Percentiles rank a stretch among this genome's conserved stretches.
phyloP scores from a whole-genome alignment of 64 coral and sea anemone genomes.

The Trachythela sp. region DNA sequence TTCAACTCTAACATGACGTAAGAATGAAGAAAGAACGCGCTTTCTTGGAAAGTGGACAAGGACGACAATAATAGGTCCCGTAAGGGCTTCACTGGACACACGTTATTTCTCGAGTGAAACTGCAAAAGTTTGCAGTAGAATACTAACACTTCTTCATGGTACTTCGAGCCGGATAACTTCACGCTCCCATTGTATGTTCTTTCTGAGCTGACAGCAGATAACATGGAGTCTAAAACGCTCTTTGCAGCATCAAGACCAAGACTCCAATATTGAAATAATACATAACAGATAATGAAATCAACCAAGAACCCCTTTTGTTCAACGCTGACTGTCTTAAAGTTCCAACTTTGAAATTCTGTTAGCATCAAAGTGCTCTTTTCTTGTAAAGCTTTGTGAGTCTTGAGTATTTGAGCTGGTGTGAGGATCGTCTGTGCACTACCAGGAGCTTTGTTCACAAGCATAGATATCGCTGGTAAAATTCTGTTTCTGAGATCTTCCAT shows the following conservation, averaged over 20 bases:
- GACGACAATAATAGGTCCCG: slow-evolving; percentile 36
- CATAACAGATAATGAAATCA: slow-evolving; percentile 59
- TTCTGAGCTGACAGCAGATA: neutral
- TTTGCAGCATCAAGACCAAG: slow-evolving; percentile 59
- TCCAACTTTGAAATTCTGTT: neutral
- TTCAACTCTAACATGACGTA: slow-evolving; percentile 66
- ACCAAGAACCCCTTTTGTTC: slow-evolving; percentile 14
- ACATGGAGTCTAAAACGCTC: slow-evolving; percentile 30
- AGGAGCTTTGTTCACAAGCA: neutral
- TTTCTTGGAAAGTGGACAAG: slow-evolving; percentile 62
- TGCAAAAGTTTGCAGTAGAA: neutral
- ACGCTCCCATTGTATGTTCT: neutral
- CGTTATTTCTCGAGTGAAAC: slow-evolving; percentile 49
- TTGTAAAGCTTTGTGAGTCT: slow-evolving; percentile 52
- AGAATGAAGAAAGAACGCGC: slow-evolving; percentile 65
- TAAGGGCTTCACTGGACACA: slow-evolving; percentile 58
- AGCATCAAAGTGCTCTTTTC: slow-evolving; percentile 32
- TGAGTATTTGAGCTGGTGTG: slow-evolving; percentile 62
- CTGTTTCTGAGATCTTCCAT: neutral
- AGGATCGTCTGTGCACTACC: neutral
- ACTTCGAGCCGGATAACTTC: neutral
- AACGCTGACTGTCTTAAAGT: neutral
- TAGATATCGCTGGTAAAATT: neutral
- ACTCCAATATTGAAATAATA: slow-evolving; percentile 69
- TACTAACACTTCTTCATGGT: neutral